Evolutionary conservation across 2,888 invertebrate species (phyloP), one percentile per base, ranked within the genome.

Genomic region (Drosophila leonis): DNA sequence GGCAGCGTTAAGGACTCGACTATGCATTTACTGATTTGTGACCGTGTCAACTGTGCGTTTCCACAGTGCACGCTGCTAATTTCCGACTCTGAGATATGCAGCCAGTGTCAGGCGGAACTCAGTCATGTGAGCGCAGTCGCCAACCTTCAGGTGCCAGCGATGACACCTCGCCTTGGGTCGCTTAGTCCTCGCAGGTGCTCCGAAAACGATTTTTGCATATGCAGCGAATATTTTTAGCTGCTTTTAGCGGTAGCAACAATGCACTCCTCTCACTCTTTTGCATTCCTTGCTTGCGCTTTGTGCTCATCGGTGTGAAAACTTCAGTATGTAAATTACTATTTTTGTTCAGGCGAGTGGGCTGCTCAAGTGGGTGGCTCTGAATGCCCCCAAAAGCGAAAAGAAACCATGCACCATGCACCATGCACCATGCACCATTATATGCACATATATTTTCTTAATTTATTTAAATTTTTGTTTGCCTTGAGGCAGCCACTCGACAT

Each of bases 321-420:
- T 77, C 69, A 77, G 85, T 83, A 83, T 83, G 85, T 67, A 83
- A 83, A 83, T 85, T 85, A 83, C 75, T 82, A 80, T 82, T 83
- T 82, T 80, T 44, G 65, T 59, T 46, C 65, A 63, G 71, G 65
- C 37, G 52, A 62, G 48, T 54, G 46, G 56, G 39, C 20, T 52
- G 61, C 52, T 48, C 55, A 56, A n/a, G 41, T 12, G 56, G 48
- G 27, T 29, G 41, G 46, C 33, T 41, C 41, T 13, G 31, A 51
- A n/a, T 24, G 57, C 10, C 52, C 55, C 64, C 18, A 4, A 18
- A 29, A 18, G 31, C 42, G 35, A 35, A 69, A 51, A 46, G 24
- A 48, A 49, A 20, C 56, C 27, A 52, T 27, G 48, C 44, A 67
- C 55, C 24, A 18, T 13, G 27, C 20, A 48, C 35, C 55, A 39